Evolutionary conservation across 2,888 invertebrate species (phyloP), one percentile per base, ranked within the genome.

Genomic region (Ditylenchus weischeri): DNA sequence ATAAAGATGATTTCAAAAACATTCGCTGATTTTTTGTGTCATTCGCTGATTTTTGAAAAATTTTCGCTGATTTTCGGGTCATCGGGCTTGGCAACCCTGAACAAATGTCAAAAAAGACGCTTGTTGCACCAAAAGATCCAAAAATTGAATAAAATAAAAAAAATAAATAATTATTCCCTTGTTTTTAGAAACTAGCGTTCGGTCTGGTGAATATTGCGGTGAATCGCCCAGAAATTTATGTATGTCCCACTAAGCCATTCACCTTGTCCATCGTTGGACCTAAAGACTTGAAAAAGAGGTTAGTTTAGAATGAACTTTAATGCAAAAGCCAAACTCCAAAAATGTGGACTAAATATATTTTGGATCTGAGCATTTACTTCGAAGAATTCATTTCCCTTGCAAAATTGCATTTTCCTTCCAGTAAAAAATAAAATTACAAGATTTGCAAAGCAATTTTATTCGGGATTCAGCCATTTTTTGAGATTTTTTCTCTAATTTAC

Each of bases 211-310:
- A 67, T 18, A 15, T 66, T 15, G 19, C 43, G 29, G 49, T 57
- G n/a, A 60, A 57, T 50, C 64, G 19, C 23, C 64, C 65, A 54
- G 50, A 38, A 65, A 48, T 65, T 35, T 67, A 49, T 57, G 43
- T 36, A 21, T 57, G 47, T n/a, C 35, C 29, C n/a, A 13, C 29
- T 15, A 38, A 67, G 35, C 54, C 50, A 47, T n/a, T 21, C 54
- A 43, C 43, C 7, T 21, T 66, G 23, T 65, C 67, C 35, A 65
- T 67, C 57, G 64, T 67, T 19, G 67, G 67, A 10, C 67, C 67
- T n/a, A 58, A 58, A 13, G 67, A 67, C 64, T 23, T 67, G 18
- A 57, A 51, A 57, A 67, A 54, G 36, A 58, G 67, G 67, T 67
- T 38, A 19, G 18, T 54, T 50, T 38, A 19, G 65, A 65, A 18